Evolutionary conservation across 2,113 vertebrate genomes (phyloP), one percentile per base, ranked within the genome.

Genomic region (Trochalopteron elliotii): DNA sequence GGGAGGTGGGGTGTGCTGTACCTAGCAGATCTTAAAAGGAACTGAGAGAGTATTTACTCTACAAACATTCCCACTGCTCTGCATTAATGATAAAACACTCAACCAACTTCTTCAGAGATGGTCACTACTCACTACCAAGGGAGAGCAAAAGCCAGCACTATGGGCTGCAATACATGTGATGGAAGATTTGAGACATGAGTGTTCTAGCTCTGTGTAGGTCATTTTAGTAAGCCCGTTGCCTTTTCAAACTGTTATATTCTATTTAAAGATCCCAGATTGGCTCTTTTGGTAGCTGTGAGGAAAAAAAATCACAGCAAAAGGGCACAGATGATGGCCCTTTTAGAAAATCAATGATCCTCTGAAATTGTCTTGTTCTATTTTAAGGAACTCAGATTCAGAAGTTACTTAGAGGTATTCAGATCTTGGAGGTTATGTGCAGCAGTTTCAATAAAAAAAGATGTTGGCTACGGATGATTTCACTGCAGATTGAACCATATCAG

Each of bases 81-180:
- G 8, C 33, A 77, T 20, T 87, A 81, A 63, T 33, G 45, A 39
- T 33, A 65, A 65, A 77, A 17, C 31, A 44, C 60, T 70, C 31
- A 33, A 4, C 5, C 0, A 8, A 0, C 23, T 79, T 60, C 30
- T 70, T 82, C 44, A 56, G 47, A 81, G 47, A 10, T n/a, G 15
- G 22, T 35, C 16, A 18, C 8, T 59, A 15, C 27, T 70, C 21
- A 30, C 49, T 17, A 1, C 22, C 22, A 19, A 33, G 30, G 40
- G 39, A 87, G 30, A 59, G 31, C 13, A 81, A 60, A 87, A 83
- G 35, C 27, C 35, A 47, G 28, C 39, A 9, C n/a, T 33, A 3
- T 3, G 24, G 59, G 35, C 42, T 81, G 35, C 56, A 45, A 50
- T 5, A 31, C 7, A 35, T 0, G 0, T 15, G 42, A 68, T 0